phyloP scores from a whole-genome alignment of 2,797 vertebrate species.

The Anniella stebbinsi region DNA sequence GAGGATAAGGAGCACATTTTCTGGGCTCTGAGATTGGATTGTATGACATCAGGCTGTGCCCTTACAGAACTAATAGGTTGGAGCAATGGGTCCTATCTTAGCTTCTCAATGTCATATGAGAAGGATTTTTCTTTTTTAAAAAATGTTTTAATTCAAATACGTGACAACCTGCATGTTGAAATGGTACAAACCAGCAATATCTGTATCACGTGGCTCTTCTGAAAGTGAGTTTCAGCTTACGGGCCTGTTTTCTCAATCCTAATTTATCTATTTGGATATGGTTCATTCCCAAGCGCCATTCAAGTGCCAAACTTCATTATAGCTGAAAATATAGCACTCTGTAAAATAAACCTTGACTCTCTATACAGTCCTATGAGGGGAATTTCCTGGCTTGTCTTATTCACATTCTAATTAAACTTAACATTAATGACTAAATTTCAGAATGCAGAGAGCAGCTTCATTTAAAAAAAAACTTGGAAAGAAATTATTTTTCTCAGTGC shows the following conservation, averaged over 20 bases:
- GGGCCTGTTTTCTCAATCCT: neutral
- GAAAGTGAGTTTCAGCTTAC: neutral
- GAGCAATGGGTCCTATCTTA: neutral
- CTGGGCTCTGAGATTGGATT: neutral
- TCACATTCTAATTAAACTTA: constrained; percentile 28
- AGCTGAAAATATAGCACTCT: constrained; percentile 19
- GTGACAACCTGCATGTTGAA: neutral
- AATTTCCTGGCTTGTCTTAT: constrained; percentile 10
- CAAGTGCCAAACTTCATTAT: constrained; percentile 16
- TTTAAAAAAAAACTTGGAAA: constrained; percentile 23
- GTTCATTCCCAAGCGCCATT: neutral
- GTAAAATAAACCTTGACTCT: constrained; percentile 29
- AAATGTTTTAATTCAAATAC: neutral
- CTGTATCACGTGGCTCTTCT: neutral
- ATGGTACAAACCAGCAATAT: neutral
- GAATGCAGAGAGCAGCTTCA: neutral
- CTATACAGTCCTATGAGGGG: constrained; percentile 1
- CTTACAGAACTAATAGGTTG: neutral
- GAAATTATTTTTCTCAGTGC: neutral
- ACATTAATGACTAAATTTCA: neutral
- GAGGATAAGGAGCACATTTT: neutral
- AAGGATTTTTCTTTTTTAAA: neutral
- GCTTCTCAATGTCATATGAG: neutral
- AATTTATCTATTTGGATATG: constrained; percentile 15
- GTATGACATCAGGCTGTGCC: too few relatives aligned